phyloP scores from a whole-genome alignment of 2,113 vertebrate genomes.

The Puma concolor region DNA sequence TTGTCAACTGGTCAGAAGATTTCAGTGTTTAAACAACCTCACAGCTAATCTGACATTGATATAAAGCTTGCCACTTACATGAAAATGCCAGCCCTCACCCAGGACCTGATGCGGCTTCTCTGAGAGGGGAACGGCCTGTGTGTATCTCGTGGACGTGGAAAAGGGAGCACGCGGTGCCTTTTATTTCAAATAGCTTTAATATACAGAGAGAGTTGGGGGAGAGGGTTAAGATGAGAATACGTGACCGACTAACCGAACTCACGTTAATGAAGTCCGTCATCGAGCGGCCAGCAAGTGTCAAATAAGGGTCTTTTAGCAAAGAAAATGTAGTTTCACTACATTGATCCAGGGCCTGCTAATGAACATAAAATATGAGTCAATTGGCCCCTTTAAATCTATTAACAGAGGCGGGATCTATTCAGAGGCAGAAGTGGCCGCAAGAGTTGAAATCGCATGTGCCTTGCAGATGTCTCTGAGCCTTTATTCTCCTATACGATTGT shows the following conservation, averaged over 20 bases:
- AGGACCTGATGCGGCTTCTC: not conserved
- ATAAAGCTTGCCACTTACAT: constrained; percentile 73
- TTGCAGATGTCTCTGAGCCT: not conserved
- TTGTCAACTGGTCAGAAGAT: constrained; percentile 40
- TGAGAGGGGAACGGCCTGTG: not conserved
- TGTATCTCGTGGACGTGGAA: not conserved
- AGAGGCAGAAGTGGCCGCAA: accelerated
- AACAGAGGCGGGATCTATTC: accelerated
- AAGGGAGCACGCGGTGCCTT: accelerated
- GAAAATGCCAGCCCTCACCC: constrained; percentile 69
- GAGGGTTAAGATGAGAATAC: accelerated
- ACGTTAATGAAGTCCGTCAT: not conserved
- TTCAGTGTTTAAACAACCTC: constrained; percentile 53
- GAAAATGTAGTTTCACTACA: not conserved
- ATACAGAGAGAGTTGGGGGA: too few species aligned
- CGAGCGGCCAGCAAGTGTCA: too few species aligned
- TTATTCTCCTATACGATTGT: accelerated
- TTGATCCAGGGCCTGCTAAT: not conserved
- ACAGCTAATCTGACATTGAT: constrained; percentile 64
- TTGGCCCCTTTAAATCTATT: too few species aligned
- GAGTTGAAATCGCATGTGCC: not conserved
- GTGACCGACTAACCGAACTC: too few species aligned
- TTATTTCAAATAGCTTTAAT: not conserved
- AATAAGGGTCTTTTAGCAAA: not conserved
- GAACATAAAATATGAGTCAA: accelerated